A percentile compares a stretch with the other conserved stretches of the same genome.
Conservation (phyloP, 2,888 invertebrate genomes). For the Diaprepes abbreviatus region DNA sequence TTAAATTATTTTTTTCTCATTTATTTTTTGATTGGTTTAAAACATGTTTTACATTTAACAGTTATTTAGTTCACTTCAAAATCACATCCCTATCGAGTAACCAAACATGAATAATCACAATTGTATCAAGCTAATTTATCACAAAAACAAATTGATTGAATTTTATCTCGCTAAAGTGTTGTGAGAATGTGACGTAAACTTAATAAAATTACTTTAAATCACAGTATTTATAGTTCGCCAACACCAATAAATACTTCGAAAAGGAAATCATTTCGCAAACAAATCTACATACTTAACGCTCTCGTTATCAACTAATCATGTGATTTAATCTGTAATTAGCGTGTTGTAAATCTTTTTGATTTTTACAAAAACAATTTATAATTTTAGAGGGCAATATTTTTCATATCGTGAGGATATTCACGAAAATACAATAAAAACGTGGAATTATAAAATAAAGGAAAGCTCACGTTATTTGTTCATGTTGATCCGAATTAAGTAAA, state of each 20-base stretch:
- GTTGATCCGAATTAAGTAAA: neutral
- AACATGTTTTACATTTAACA: too few relatives aligned
- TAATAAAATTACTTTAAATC: neutral
- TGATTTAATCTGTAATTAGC: constrained; percentile 20
- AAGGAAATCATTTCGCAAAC: constrained; percentile 6
- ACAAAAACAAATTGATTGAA: too few relatives aligned
- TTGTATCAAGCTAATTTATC: too few relatives aligned
- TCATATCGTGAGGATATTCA: neutral
- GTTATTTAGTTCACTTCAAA: too few relatives aligned
- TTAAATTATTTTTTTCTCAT: too few relatives aligned
- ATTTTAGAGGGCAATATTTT: constrained; percentile 2
- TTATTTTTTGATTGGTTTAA: too few relatives aligned
- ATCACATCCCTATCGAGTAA: too few relatives aligned
- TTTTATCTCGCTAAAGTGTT: too few relatives aligned
- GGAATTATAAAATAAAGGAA: neutral
- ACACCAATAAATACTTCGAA: constrained; percentile 1
- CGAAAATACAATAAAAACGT: constrained; percentile 5
- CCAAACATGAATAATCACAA: too few relatives aligned
- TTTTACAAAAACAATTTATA: constrained; percentile 13
- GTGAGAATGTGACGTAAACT: neutral
- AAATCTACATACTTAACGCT: constrained; percentile 11
- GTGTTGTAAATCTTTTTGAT: constrained; percentile 13
- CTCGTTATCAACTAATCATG: constrained; percentile 13
- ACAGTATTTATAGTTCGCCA: neutral
- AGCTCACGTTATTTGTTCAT: neutral